Percentiles rank a stretch among this genome's conserved stretches.
phyloP scores from a whole-genome alignment of 2,113 vertebrate genomes.

The Kryptolebias marmoratus region DNA sequence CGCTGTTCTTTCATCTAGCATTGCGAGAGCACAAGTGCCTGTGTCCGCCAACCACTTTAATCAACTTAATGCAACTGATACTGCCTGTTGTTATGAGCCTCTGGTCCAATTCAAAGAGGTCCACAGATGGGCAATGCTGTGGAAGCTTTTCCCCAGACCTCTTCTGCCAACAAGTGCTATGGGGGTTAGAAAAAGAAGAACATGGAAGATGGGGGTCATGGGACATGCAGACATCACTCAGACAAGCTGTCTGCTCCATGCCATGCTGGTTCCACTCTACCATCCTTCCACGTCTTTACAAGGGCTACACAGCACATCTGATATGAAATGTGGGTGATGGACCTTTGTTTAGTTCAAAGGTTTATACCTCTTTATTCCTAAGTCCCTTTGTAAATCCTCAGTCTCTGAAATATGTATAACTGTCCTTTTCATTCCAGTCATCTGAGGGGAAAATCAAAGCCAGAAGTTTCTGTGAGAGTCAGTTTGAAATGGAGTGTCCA shows the following conservation, averaged over 20 bases:
- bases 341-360: conserved; percentile 99
- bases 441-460: conserved; percentile 94
- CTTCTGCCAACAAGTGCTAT: conserved; percentile 76
- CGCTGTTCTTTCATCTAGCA: conserved; percentile 94
- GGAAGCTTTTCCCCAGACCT: conserved; percentile 82
- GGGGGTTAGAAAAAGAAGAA: conserved; percentile 79
- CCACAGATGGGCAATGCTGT: conserved; percentile 84
- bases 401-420: conserved; percentile 99
- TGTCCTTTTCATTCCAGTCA: conserved; percentile 97
- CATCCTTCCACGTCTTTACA: conserved; percentile 78
- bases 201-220: conserved; percentile 71
- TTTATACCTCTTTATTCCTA: conserved; percentile 96
- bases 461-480: conserved; percentile 85
- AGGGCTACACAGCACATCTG: conserved; percentile 84
- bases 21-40: conserved; percentile 86
- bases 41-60: conserved; percentile 90
- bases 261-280: conserved; percentile 80
- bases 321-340: conserved; percentile 88
- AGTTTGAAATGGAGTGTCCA: conserved; percentile 88
- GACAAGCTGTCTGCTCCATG: conserved; percentile 76
- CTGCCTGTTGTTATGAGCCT: conserved; percentile 81
- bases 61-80: conserved; percentile 94
- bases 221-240: conserved; percentile 82
- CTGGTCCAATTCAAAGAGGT: conserved; percentile 89
- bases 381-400: conserved; percentile 94